Evolutionary conservation across 1,140 invertebrate genomes (phyloP).

Genomic region (Ceratosolen solmsi): DNA sequence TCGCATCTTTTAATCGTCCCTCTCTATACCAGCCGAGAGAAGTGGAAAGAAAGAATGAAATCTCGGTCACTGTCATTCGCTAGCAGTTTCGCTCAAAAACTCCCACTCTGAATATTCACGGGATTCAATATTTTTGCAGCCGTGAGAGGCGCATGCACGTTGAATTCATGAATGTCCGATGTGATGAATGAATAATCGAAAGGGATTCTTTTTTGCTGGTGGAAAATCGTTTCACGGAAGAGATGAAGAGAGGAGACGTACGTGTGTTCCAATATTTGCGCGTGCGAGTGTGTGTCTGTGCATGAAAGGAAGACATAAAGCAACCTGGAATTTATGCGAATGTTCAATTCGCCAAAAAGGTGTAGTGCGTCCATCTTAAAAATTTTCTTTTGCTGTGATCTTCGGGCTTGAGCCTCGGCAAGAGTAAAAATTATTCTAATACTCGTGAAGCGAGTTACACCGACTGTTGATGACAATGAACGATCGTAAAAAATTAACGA

Average conservation of each 20-base stretch:
- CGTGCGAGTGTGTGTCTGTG: too few relatives aligned
- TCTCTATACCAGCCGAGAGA: background rate
- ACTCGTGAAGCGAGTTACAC: too few relatives aligned
- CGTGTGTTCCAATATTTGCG: too few relatives aligned
- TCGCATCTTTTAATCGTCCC: background rate
- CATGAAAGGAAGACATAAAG: background rate
- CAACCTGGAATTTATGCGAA: background rate
- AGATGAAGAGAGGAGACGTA: background rate
- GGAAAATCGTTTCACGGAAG: background rate
- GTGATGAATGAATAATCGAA: slow-evolving; percentile 52
- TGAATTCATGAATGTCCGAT: slow-evolving; percentile 52
- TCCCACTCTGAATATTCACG: slow-evolving; percentile 25
- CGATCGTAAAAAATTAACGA: too few relatives aligned
- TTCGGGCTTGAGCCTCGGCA: too few relatives aligned
- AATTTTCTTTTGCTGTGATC: too few relatives aligned
- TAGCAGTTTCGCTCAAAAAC: background rate
- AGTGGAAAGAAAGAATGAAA: background rate
- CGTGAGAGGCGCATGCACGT: slow-evolving; percentile 19
- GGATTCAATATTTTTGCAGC: slow-evolving; percentile 58
- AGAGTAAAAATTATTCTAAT: too few relatives aligned
- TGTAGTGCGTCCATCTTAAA: too few relatives aligned
- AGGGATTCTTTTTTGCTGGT: slow-evolving; percentile 21
- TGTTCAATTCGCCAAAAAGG: too few relatives aligned
- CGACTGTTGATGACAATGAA: too few relatives aligned
- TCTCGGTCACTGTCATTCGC: slow-evolving; percentile 20